Conservation (phyloP, 64 coral and sea anemone genomes). For the Astreopora myriophthalma region DNA sequence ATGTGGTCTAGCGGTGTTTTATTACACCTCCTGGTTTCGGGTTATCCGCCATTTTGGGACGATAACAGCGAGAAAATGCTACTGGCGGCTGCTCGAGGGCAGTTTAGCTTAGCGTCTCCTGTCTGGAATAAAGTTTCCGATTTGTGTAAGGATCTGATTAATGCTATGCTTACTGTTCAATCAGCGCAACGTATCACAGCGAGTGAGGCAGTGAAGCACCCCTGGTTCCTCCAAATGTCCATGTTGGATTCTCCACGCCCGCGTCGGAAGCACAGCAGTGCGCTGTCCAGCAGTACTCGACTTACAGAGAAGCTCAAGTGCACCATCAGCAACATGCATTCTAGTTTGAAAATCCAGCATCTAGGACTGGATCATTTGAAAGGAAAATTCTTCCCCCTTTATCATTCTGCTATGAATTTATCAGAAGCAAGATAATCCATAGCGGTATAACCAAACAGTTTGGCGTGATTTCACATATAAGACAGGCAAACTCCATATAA, state of each 20-base stretch:
- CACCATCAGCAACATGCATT: conserved; percentile 79
- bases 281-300: conserved; percentile 48
- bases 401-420: conserved; percentile 90
- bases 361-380: conserved; percentile 62
- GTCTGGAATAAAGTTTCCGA: conserved; percentile 70
- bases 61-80: conserved; percentile 78
- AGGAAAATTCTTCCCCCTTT: conserved; percentile 86
- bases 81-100: conserved; percentile 68
- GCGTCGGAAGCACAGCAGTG: conserved; percentile 52
- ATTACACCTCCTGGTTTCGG: conserved; percentile 70
- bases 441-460: background rate
- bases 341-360: conserved; percentile 76
- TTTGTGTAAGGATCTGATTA: conserved; percentile 73
- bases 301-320: conserved; percentile 72
- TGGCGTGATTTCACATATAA: background rate
- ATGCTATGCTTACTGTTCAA: conserved; percentile 37
- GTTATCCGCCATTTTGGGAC: conserved; percentile 93
- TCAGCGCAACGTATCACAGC: conserved; percentile 64
- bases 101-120: conserved; percentile 71
- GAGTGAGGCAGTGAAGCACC: conserved; percentile 57
- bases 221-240: conserved; percentile 53
- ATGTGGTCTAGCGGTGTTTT: conserved; percentile 85
- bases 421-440: conserved; percentile 11
- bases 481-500: no score
- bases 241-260: conserved; percentile 17